These are phyloP conservation scores for Phyllostomus hastatus DNA, from an alignment of 2,113 vertebrate genomes.

Conservation along the genomic window DNA sequence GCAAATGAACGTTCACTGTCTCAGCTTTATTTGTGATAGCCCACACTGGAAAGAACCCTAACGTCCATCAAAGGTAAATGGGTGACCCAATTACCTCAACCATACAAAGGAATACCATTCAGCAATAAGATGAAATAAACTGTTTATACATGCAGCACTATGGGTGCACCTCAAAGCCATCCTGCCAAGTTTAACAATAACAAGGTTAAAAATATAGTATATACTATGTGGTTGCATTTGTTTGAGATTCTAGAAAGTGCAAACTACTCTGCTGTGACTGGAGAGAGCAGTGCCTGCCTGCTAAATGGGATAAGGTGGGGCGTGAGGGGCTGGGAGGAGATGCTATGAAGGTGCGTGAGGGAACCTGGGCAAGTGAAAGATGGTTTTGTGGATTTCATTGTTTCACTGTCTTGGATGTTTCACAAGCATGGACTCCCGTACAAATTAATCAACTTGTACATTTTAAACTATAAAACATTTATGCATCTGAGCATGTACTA, in stretches of 20 bases:
- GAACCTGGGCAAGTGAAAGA: neutral
- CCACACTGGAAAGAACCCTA: neutral
- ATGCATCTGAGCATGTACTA: neutral
- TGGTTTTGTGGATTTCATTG: neutral
- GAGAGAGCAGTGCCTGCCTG: neutral
- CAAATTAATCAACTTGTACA: neutral
- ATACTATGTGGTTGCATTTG: neutral
- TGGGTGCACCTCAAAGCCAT: neutral
- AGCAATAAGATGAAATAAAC: neutral
- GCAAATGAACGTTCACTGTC: neutral
- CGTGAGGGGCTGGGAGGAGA: neutral
- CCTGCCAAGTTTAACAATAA: neutral
- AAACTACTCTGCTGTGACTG: neutral
- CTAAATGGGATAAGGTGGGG: accelerated
- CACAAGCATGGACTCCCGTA: neutral
- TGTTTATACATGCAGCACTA: too few relatives aligned
- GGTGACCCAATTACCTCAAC: neutral
- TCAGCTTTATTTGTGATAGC: neutral
- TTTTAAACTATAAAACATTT: neutral
- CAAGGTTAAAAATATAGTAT: neutral
- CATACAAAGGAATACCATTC: neutral
- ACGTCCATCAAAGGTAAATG: neutral
- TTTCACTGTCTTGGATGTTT: neutral
- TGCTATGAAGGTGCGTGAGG: neutral
- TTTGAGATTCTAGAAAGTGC: neutral